Evolutionary conservation across 37 sponge, comb jelly and placozoan species (phyloP), one percentile per base, ranked within the genome.

Genomic region (Theonella swinhoei): DNA sequence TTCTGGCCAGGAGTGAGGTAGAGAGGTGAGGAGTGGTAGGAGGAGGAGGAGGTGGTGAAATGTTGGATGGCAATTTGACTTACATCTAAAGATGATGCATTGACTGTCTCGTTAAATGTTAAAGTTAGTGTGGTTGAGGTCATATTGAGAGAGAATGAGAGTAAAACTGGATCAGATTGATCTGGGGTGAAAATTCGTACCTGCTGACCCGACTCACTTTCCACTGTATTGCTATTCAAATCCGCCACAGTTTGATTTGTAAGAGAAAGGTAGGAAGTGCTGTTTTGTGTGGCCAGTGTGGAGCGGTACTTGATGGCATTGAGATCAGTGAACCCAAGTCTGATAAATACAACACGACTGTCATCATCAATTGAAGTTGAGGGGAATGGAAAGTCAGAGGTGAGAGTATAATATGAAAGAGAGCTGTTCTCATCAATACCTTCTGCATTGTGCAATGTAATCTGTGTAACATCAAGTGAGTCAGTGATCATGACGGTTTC

Each of bases 41-140:
- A 70, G 28, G 59, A 19, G 2, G 83, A 85, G 22, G 97, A 85
- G 9, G 28, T 60, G 37, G 62, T 32, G 58, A 39, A 72, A 65
- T 88, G 73, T 67, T 93, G 97, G 17, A 96, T 82, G 20, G 82
- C 64, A 25, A 96, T 72, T 33, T 86, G 74, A n/a, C 75, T 62
- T 23, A 93, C 97, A 35, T 77, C 77, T 0, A 96, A 83, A 30
- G 89, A 83, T 24, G 74, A 67, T 1, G 92, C 68, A 72, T 93
- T 83, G n/a, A 96, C 94, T 31, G 92, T 88, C 72, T 96, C 97
- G 58, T 93, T 93, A 77, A 96, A 96, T 0, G 90, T 91, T 32
- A 96, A 79, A 0, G 78, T 85, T 31, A 96, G 84, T 34, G 84
- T 79, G 28, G 89, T 78, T 25, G 80, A 39, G 61, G 90, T 82